Percentiles rank a stretch among this genome's conserved stretches.
Evolutionary conservation across 2,113 vertebrate genomes (phyloP).

Genomic region (Dipodomys merriami): DNA sequence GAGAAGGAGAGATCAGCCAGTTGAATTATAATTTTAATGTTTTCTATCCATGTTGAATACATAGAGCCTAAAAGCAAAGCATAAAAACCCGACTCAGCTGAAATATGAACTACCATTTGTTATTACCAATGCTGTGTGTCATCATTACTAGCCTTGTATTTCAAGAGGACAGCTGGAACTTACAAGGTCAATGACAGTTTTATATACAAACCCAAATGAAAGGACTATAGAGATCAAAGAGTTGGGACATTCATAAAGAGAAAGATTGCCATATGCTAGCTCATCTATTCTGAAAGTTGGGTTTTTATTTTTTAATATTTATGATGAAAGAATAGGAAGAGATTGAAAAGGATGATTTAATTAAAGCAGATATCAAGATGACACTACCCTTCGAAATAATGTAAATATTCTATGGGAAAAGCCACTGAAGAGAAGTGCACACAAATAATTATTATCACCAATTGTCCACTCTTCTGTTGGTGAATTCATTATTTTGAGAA

Average conservation of each 20-base stretch:
- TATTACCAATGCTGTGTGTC: constrained; percentile 76
- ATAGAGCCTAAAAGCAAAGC: constrained; percentile 70
- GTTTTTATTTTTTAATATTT: constrained; percentile 63
- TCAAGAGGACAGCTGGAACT: constrained; percentile 87
- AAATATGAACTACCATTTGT: constrained; percentile 80
- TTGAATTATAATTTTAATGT: constrained; percentile 73
- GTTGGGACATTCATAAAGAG: constrained; percentile 82
- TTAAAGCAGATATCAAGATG: background rate
- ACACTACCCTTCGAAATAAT: background rate
- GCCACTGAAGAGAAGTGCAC: constrained; percentile 46
- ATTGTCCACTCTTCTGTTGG: constrained; percentile 74
- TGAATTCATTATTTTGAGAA: constrained; percentile 73
- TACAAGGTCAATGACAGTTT: constrained; percentile 86
- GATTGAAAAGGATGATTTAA: constrained; percentile 41
- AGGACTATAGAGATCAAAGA: constrained; percentile 80
- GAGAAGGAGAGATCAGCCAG: background rate
- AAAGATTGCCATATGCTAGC: constrained; percentile 79
- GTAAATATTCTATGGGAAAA: constrained; percentile 73
- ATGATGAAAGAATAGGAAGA: background rate
- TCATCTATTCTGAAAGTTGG: constrained; percentile 72
- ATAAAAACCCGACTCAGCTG: constrained; percentile 77
- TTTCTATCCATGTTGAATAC: constrained; percentile 70
- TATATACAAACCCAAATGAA: constrained; percentile 84
- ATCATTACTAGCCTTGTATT: constrained; percentile 83
- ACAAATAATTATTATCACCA: constrained; percentile 72